phyloP scores from a whole-genome alignment of 2,888 invertebrate species.

The Phyllotreta cruciferae region DNA sequence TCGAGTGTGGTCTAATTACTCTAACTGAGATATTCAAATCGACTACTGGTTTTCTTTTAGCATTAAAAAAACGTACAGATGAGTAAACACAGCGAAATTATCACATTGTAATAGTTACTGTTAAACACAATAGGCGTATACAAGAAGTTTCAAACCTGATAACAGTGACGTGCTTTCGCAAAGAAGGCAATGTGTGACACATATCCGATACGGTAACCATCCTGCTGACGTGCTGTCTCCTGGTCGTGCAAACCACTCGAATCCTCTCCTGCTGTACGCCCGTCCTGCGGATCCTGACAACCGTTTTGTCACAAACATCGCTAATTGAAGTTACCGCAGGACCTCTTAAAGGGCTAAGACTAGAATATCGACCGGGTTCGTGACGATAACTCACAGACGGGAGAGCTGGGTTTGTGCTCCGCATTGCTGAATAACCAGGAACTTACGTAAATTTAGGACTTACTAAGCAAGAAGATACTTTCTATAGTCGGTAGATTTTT shows the following conservation, averaged over 20 bases:
- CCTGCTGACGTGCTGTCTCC: conserved; percentile 58
- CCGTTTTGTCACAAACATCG: conserved; percentile 55
- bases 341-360: conserved; percentile 39
- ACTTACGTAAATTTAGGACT: not conserved
- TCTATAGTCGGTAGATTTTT: no score
- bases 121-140: no score
- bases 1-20: conserved; percentile 13
- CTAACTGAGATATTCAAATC: not conserved
- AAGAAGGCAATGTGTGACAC: conserved; percentile 54
- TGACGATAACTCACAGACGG: conserved; percentile 42
- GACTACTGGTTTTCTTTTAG: no score
- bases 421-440: conserved; percentile 27
- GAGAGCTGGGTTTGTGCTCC: conserved; percentile 40
- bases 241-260: conserved; percentile 58
- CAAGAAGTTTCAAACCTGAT: conserved; percentile 53
- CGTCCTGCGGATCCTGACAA: conserved; percentile 57
- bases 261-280: conserved; percentile 57
- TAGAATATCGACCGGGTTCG: conserved; percentile 34
- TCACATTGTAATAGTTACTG: no score
- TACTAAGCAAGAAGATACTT: not conserved
- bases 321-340: conserved; percentile 31
- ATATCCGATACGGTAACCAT: conserved; percentile 58
- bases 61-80: no score
- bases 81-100: no score
- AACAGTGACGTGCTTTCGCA: conserved; percentile 59